Percentiles rank a stretch among this genome's conserved stretches.
Conservation (phyloP, 2,113 vertebrate species). For the Gadus chalcogrammus region DNA sequence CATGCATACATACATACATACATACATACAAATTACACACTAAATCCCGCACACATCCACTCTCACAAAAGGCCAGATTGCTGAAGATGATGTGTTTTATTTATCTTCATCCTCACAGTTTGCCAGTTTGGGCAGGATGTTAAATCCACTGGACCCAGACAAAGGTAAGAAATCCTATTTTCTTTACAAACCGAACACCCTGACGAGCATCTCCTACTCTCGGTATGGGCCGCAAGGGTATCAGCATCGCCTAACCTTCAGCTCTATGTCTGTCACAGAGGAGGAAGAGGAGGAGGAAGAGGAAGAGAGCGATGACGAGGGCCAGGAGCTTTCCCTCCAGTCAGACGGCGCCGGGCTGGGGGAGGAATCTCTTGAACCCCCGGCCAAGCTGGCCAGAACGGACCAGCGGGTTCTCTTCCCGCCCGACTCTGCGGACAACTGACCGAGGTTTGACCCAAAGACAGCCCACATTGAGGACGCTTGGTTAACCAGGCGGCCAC, state of each 20-base stretch:
- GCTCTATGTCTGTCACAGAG: constrained; percentile 63
- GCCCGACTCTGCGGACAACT: constrained; percentile 66
- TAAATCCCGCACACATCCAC: too few species aligned
- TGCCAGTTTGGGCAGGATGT: constrained; percentile 81
- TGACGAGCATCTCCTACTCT: too few species aligned
- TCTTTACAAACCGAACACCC: too few species aligned
- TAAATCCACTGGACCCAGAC: constrained; percentile 84
- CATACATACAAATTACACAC: too few species aligned
- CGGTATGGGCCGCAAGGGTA: too few species aligned
- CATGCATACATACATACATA: too few species aligned
- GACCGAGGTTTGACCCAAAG: constrained; percentile 12
- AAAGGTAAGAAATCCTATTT: constrained; percentile 73
- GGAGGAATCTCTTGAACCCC: constrained; percentile 83
- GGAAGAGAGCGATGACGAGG: constrained; percentile 88
- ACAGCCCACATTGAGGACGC: too few species aligned
- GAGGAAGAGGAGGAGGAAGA: constrained; percentile 92
- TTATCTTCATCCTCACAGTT: constrained; percentile 66
- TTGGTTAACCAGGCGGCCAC: too few species aligned
- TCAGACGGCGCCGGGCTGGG: constrained; percentile 72
- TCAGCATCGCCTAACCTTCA: too few species aligned
- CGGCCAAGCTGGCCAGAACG: constrained; percentile 82
- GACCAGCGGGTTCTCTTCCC: constrained; percentile 77
- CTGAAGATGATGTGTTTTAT: not conserved
- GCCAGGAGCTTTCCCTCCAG: constrained; percentile 83
- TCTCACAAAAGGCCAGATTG: not conserved